phyloP scores from a whole-genome alignment of 2,797 vertebrate species.

The Pseudomugil gertrudae region DNA sequence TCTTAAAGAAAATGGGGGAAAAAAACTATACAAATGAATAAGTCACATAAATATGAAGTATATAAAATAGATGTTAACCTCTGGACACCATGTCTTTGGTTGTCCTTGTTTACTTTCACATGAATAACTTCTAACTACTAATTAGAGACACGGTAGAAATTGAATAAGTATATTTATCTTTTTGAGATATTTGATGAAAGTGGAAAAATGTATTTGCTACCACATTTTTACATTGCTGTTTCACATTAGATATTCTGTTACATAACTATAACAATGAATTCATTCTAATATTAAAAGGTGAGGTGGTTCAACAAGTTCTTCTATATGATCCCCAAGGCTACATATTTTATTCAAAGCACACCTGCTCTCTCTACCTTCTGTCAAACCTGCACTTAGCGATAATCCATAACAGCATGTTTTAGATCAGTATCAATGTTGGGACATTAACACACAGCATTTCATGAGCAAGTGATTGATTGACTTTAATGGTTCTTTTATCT shows the following conservation, averaged over 20 bases:
- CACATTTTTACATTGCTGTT: not conserved
- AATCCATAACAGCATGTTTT: slow-evolving; percentile 12
- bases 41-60: too few species aligned
- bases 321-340: slow-evolving; percentile 9
- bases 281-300: not conserved
- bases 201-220: not conserved
- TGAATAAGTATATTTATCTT: not conserved
- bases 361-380: slow-evolving; percentile 13
- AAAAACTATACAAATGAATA: too few species aligned
- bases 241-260: not conserved
- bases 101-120: too few species aligned
- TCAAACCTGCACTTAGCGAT: slow-evolving; percentile 40
- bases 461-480: slow-evolving; percentile 12
- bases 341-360: slow-evolving; percentile 24
- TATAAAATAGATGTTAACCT: too few species aligned
- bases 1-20: too few species aligned
- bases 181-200: not conserved
- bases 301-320: slow-evolving; percentile 8
- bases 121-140: too few species aligned
- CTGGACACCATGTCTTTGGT: too few species aligned
- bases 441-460: slow-evolving; percentile 19
- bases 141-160: too few species aligned
- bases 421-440: slow-evolving; percentile 19
- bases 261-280: not conserved
- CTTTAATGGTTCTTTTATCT: slow-evolving; percentile 21